Evolutionary conservation across 1,140 invertebrate species (phyloP).

Genomic region (Elysia chlorotica): DNA sequence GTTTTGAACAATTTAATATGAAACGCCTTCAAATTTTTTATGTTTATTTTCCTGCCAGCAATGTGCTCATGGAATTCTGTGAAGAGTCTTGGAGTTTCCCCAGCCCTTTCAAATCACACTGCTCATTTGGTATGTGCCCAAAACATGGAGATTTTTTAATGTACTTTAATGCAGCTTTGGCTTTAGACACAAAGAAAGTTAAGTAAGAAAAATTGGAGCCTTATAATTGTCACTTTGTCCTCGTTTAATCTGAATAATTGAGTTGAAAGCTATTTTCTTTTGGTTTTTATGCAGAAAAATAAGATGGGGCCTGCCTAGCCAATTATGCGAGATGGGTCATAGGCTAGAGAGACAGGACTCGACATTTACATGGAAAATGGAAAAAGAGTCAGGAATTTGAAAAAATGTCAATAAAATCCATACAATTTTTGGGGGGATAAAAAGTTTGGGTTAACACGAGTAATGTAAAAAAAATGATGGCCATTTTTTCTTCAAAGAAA

Average conservation of each 20-base stretch:
- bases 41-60: slow-evolving; percentile 57
- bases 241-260: neutral
- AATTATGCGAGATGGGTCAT: too few species aligned
- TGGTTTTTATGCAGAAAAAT: too few species aligned
- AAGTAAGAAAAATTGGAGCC: slow-evolving; percentile 9
- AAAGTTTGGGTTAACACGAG: too few species aligned
- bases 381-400: too few species aligned
- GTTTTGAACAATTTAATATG: neutral
- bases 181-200: neutral
- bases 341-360: too few species aligned
- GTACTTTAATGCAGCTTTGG: neutral
- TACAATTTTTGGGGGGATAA: too few species aligned
- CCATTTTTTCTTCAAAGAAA: too few species aligned
- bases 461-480: too few species aligned
- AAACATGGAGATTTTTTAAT: too few species aligned
- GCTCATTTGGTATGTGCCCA: slow-evolving; percentile 65
- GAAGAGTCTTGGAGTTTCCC: slow-evolving; percentile 71
- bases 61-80: slow-evolving; percentile 71
- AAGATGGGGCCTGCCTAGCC: too few species aligned
- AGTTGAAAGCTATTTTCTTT: neutral
- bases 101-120: slow-evolving; percentile 80
- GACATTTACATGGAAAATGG: too few species aligned
- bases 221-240: neutral
- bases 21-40: neutral
- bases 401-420: too few species aligned